Evolutionary conservation across 2,113 vertebrate genomes (phyloP).

Genomic region (Aptenodytes forsteri): DNA sequence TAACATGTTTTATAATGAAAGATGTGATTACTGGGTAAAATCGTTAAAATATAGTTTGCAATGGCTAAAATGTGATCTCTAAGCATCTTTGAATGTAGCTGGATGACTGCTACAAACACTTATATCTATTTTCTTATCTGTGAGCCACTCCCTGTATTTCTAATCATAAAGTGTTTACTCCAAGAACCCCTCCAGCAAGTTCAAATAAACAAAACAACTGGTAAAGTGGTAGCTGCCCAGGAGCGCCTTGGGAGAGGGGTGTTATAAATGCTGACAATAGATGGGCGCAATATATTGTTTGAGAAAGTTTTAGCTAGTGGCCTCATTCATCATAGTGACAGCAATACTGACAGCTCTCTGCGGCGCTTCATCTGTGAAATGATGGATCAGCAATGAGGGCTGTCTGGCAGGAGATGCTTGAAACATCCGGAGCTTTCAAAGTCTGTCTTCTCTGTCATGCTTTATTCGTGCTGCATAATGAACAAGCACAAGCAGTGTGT

Average conservation of each 20-base stretch:
- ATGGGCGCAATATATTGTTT: slow-evolving; percentile 41
- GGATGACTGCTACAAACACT: background rate
- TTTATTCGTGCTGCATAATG: slow-evolving; percentile 1
- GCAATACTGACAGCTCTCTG: slow-evolving; percentile 58
- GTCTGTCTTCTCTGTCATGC: background rate
- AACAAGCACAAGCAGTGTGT: background rate
- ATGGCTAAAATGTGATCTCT: background rate
- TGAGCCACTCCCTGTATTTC: background rate
- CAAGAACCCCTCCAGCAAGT: background rate
- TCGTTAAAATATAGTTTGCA: background rate
- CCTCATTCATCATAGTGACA: slow-evolving; percentile 63
- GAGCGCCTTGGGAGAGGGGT: background rate
- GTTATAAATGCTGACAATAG: slow-evolving; percentile 23
- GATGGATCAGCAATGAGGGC: slow-evolving; percentile 40
- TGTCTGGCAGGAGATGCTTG: background rate
- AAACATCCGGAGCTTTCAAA: slow-evolving; percentile 11
- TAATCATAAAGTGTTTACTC: background rate
- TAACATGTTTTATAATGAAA: background rate
- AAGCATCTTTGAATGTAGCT: background rate
- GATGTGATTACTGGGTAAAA: background rate
- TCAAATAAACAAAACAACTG: slow-evolving; percentile 9
- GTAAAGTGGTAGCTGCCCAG: background rate
- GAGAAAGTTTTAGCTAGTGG: slow-evolving; percentile 41
- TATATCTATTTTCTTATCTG: background rate
- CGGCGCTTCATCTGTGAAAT: slow-evolving; percentile 53